Conservation (phyloP, 1,140 invertebrate genomes). For the Brachystomella parvula region DNA sequence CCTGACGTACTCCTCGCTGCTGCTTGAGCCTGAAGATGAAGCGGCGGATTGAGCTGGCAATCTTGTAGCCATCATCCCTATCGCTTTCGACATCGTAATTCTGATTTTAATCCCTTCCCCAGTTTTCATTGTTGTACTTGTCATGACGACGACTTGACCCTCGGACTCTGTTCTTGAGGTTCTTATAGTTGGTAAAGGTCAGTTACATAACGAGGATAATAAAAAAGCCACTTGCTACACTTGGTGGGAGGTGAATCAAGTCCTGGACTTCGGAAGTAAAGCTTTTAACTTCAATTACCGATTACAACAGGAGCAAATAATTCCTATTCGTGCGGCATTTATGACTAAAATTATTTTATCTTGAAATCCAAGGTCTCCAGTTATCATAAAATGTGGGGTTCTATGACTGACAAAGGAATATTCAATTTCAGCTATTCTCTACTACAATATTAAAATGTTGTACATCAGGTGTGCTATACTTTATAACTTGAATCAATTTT, state of each 20-base stretch:
- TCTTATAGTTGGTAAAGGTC: background rate
- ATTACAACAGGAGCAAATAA: background rate
- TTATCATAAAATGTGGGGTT: background rate
- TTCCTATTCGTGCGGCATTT: background rate
- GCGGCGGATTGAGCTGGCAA: background rate
- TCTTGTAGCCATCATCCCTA: background rate
- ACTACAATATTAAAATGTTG: background rate
- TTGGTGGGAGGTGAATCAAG: too few relatives aligned
- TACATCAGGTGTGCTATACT: too few relatives aligned
- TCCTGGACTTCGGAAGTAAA: background rate
- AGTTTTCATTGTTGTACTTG: background rate
- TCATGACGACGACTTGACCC: background rate
- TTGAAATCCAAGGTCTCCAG: background rate
- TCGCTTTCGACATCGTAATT: background rate
- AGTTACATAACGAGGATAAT: background rate
- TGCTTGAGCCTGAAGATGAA: background rate
- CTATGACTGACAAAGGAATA: background rate
- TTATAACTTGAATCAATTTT: too few relatives aligned
- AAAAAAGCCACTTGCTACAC: too few relatives aligned
- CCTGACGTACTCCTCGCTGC: background rate
- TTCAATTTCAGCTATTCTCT: background rate
- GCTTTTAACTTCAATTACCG: background rate
- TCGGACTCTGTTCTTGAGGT: background rate
- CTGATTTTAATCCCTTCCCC: background rate
- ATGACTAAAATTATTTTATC: background rate